Evolutionary conservation across 2,797 vertebrate species (phyloP).

Genomic region (Nyctibius grandis): DNA sequence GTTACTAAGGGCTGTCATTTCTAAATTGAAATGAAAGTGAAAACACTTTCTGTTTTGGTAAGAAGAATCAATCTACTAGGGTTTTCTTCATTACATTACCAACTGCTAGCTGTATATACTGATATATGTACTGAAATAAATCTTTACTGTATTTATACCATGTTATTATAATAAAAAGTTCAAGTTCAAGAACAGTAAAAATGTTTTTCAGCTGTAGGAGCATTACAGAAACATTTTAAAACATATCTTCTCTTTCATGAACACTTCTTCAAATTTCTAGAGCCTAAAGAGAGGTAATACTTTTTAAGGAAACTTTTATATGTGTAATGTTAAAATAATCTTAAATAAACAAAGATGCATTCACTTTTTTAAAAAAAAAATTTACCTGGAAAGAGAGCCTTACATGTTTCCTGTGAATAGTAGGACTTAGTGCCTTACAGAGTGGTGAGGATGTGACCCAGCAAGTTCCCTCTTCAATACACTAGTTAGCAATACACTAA

Average conservation of each 20-base stretch:
- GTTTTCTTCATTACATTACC: neutral
- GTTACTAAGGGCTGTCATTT: slow-evolving; percentile 8
- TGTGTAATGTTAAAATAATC: neutral
- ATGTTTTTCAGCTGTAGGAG: neutral
- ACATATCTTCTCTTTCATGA: neutral
- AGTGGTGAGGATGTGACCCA: neutral
- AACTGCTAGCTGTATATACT: neutral
- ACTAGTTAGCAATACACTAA: neutral
- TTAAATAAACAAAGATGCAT: neutral
- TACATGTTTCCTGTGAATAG: neutral
- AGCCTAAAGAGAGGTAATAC: neutral
- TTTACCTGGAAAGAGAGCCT: neutral
- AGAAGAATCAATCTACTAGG: neutral
- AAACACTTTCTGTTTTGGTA: neutral
- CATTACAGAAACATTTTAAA: neutral
- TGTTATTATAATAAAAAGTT: neutral
- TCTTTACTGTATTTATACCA: neutral
- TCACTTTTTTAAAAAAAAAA: neutral
- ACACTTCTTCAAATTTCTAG: neutral
- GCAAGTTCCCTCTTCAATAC: neutral
- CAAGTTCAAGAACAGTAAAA: neutral
- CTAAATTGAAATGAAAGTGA: slow-evolving; percentile 14
- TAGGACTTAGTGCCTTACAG: neutral
- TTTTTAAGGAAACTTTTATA: neutral
- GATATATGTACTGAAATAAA: neutral